Evolutionary conservation across 2,888 invertebrate species (phyloP), one percentile per base, ranked within the genome.

Genomic region (Drosophila austrosaltans): DNA sequence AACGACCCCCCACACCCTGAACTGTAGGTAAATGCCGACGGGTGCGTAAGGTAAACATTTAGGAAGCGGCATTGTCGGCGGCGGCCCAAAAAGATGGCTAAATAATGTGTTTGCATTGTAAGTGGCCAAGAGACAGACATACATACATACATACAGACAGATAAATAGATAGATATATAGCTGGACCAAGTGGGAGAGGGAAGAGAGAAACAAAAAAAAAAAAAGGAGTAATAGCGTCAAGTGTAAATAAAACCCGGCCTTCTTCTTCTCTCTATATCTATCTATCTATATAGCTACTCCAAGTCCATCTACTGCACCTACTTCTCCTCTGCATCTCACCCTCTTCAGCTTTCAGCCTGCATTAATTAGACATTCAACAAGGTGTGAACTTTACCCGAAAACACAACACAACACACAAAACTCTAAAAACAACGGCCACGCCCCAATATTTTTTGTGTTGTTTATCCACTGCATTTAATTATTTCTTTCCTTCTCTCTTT

Each of bases 31-130:
- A 89, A 89, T 79, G 88, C 89, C 91, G 88, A 90, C 89, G 89
- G 90, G 89, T 90, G 90, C 84, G 90, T 90, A 90, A 89, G 82
- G 71, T 89, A 90, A 90, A 90, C 89, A 90, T 75, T 69, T 79
- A 81, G 74, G 72, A 65, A 44, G n/a, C 28, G 54, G 36, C 60
- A 58, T 63, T 74, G 67, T 66, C 70, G 75, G 62, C 77, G 72
- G 75, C 76, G 76, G 79, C 80, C 84, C 76, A 78, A 87, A 87
- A 86, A 86, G 87, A 86, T 87, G 87, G 89, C 88, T 82, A 90
- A 89, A 89, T 90, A 89, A 89, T 89, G 86, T 87, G 81, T 89
- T 82, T 89, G 88, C 73, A 76, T 78, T 78, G 81, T 80, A 86
- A 81, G 88, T 86, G 77, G 85, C 78, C 78, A 80, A 79, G 81